Conservation (phyloP, 2,888 invertebrate genomes). For the Mystacides longicornis region DNA sequence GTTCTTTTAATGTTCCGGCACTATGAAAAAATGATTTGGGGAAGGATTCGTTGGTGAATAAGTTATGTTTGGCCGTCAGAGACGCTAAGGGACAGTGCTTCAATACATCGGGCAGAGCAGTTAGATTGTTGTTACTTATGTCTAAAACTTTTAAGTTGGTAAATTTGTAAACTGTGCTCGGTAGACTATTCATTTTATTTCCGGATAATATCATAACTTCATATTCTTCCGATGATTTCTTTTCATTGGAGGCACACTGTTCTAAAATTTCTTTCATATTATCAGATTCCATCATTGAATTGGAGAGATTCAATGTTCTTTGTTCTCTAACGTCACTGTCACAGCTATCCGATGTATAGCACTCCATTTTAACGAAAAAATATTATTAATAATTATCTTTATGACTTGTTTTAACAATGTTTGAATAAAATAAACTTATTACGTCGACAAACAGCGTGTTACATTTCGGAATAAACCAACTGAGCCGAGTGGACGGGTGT, state of each 20-base stretch:
- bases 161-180: slow-evolving; percentile 56
- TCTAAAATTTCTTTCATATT: slow-evolving; percentile 27
- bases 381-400: not conserved
- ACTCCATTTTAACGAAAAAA: slow-evolving; percentile 51
- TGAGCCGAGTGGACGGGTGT: not conserved
- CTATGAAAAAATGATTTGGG: slow-evolving; percentile 74
- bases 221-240: slow-evolving; percentile 50
- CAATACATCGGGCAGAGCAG: slow-evolving; percentile 69
- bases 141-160: slow-evolving; percentile 73
- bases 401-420: not conserved
- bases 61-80: slow-evolving; percentile 84
- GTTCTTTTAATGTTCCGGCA: slow-evolving; percentile 60
- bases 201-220: slow-evolving; percentile 79
- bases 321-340: slow-evolving; percentile 66
- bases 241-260: slow-evolving; percentile 51
- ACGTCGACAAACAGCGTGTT: not conserved
- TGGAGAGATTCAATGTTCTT: slow-evolving; percentile 61
- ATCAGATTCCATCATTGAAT: slow-evolving; percentile 43
- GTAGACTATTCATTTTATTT: slow-evolving; percentile 70
- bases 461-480: slow-evolving; percentile 12
- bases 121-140: slow-evolving; percentile 79
- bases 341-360: slow-evolving; percentile 77
- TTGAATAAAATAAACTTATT: not conserved
- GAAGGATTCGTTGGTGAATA: slow-evolving; percentile 72
- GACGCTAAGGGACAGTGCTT: slow-evolving; percentile 66